Percentiles rank a stretch among this genome's conserved stretches.
phyloP scores from a whole-genome alignment of 2,888 invertebrate species.

The Plebejus anna region DNA sequence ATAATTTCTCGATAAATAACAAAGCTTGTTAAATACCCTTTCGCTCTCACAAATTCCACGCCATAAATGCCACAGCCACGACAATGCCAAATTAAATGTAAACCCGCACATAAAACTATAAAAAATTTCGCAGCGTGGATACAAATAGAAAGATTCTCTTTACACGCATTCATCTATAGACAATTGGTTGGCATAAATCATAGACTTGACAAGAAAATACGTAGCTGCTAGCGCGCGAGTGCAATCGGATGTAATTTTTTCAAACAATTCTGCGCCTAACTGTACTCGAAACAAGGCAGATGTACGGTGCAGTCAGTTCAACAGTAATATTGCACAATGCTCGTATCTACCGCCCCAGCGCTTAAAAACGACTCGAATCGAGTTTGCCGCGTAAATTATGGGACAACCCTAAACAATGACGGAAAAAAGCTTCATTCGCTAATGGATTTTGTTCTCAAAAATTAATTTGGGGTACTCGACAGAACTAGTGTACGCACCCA shows the following conservation, averaged over 20 bases:
- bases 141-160: constrained; percentile 74
- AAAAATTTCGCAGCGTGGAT: constrained; percentile 53
- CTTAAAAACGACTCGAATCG: constrained; percentile 72
- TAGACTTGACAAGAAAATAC: constrained; percentile 74
- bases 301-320: constrained; percentile 15
- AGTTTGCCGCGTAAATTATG: constrained; percentile 75
- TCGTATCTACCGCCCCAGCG: constrained; percentile 69
- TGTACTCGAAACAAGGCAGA: constrained; percentile 35
- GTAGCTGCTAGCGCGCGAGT: constrained; percentile 45
- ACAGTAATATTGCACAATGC: constrained; percentile 39
- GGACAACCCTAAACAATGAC: constrained; percentile 71
- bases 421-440: constrained; percentile 71
- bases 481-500: constrained; percentile 69
- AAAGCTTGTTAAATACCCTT: constrained; percentile 46
- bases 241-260: constrained; percentile 31
- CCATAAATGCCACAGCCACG: constrained; percentile 61
- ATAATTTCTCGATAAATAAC: constrained; percentile 32
- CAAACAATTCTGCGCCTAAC: constrained; percentile 43
- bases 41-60: constrained; percentile 57
- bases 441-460: constrained; percentile 78
- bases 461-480: constrained; percentile 77
- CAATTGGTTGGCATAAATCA: constrained; percentile 74
- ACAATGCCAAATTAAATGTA: constrained; percentile 75
- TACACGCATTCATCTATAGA: constrained; percentile 73
- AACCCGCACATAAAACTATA: constrained; percentile 64